Evolutionary conservation across 2,888 invertebrate genomes (phyloP), one percentile per base, ranked within the genome.

Genomic region (Frankliniella fusca): DNA sequence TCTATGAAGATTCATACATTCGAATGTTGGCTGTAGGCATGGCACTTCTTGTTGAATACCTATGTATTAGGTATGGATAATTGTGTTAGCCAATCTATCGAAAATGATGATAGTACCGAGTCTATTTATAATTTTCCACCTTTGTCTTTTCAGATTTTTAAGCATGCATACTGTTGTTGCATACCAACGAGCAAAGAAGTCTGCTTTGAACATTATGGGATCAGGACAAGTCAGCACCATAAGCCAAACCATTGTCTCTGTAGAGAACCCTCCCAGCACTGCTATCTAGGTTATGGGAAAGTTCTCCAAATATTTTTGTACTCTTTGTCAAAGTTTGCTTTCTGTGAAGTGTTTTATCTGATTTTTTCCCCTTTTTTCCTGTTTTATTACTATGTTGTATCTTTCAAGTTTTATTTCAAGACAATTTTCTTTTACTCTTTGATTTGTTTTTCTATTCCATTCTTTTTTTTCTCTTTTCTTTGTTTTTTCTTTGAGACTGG

Each of bases 171-270:
- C 96, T 2, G 93, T 95, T 81, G 93, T 94, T 82, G 96, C 96
- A n/a, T 96, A 96, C 90, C 95, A 96, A 86, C 92, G 95, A 84
- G 96, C 97, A 85, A 95, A 95, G 89, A 95, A 96, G 18, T 95
- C 95, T 65, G 94, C 95, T 1, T 91, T 97, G 81, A 94, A 93
- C 86, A 97, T 97, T 85, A 90, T 92, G 81, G 89, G 88, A 1
- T 76, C 70, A 27, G 70, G 70, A 0, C 70, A 76, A 27, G 23
- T 76, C 70, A 76, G 70, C 12, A 76, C 70, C 2, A 76, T 76
- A 23, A 76, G 70, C 70, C 70, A 76, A 76, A 76, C 70, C 27
- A 27, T 76, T 23, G 27, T 54, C 7, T 15, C 70, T 8, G 70
- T 76, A 11, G 70, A 76, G 70, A 76, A 76, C 12, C 70, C 70